Conservation (phyloP, 2,888 invertebrate species). For the Argynnis bischoffii region DNA sequence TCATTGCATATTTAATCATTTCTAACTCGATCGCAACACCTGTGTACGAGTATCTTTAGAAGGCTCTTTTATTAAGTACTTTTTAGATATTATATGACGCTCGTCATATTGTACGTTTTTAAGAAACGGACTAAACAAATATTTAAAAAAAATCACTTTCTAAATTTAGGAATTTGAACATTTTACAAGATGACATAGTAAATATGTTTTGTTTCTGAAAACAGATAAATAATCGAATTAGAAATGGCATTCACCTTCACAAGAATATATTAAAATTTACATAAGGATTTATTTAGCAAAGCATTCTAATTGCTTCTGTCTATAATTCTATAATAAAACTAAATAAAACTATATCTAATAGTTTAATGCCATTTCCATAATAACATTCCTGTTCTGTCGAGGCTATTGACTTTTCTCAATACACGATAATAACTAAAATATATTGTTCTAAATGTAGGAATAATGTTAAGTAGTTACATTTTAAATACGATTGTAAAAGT, state of each 20-base stretch:
- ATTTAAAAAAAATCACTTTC: no score
- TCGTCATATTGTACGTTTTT: no score
- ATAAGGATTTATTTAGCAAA: neutral
- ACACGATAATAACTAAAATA: constrained; percentile 3
- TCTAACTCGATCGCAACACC: neutral
- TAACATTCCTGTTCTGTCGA: neutral
- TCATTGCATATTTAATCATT: neutral
- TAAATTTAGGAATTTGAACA: no score
- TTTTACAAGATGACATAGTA: no score
- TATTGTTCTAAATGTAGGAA: neutral
- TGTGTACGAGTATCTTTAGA: constrained; percentile 2
- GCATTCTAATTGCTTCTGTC: neutral
- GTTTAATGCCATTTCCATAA: neutral
- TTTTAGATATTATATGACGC: no score
- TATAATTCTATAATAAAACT: constrained; percentile 1
- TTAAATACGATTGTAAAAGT: neutral
- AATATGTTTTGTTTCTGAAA: no score
- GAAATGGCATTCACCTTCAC: no score
- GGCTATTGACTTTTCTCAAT: neutral
- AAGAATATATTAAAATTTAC: no score
- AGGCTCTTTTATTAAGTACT: constrained; percentile 9
- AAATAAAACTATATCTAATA: neutral
- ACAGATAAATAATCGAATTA: no score
- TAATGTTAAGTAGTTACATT: neutral
- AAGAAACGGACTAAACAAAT: no score